Evolutionary conservation across 1,140 invertebrate species (phyloP).

Genomic region (Contarinia nasturtii): DNA sequence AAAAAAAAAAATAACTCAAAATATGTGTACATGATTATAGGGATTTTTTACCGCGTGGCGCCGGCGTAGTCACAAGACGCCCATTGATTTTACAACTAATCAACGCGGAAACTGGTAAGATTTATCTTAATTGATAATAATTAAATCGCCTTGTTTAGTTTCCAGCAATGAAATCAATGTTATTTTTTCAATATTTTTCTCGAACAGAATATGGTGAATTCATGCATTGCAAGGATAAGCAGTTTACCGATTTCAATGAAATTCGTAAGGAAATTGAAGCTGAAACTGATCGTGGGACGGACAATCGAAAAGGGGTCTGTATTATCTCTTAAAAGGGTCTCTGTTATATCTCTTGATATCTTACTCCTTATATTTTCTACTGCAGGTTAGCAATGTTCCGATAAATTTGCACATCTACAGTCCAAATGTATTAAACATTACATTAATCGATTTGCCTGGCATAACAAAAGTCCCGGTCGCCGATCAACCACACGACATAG

Average conservation of each 20-base stretch:
- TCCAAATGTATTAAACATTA: conserved; percentile 82
- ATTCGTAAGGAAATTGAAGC: conserved; percentile 81
- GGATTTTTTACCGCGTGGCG: conserved; percentile 91
- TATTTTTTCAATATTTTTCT: neutral
- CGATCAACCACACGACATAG: conserved; percentile 81
- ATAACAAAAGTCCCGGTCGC: conserved; percentile 90
- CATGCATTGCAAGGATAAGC: conserved; percentile 76
- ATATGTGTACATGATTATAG: conserved; percentile 27
- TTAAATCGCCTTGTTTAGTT: neutral
- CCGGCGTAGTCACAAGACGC: conserved; percentile 90
- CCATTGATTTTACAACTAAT: conserved; percentile 90
- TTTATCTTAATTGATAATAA: neutral
- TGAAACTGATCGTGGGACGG: conserved; percentile 86
- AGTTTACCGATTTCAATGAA: conserved; percentile 84
- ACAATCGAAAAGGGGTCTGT: conserved; percentile 94
- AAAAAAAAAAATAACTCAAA: neutral
- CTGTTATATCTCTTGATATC: neutral
- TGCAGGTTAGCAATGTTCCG: conserved; percentile 48
- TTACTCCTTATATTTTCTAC: neutral
- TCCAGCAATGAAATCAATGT: neutral
- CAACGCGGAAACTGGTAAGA: conserved; percentile 69
- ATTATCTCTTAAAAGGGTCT: conserved; percentile 38
- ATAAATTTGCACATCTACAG: conserved; percentile 96
- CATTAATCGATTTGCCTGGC: conserved; percentile 93
- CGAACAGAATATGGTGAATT: conserved; percentile 83